Percentiles rank a stretch among this genome's conserved stretches.
Evolutionary conservation across 2,797 vertebrate species (phyloP).

Genomic region (Diplodus sargus): DNA sequence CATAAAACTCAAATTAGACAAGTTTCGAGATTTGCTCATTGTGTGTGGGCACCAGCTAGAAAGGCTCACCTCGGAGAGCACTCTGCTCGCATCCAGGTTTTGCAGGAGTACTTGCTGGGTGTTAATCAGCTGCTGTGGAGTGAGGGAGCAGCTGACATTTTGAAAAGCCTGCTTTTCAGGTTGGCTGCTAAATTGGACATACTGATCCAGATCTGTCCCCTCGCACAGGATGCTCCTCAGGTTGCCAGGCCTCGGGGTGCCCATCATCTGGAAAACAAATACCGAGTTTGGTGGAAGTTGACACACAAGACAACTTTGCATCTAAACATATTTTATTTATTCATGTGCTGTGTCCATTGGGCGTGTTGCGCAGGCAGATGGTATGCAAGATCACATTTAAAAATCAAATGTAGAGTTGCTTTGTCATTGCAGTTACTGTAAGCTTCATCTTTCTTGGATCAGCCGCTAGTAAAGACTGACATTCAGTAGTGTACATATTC

Average conservation of each 20-base stretch:
- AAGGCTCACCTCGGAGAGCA: slow-evolving; percentile 74
- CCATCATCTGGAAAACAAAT: slow-evolving; percentile 62
- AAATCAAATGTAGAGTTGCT: neutral
- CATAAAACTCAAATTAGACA: slow-evolving; percentile 14
- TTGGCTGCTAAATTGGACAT: slow-evolving; percentile 78
- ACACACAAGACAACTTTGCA: slow-evolving; percentile 42
- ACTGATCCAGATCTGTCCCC: slow-evolving; percentile 68
- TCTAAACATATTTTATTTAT: slow-evolving; percentile 21
- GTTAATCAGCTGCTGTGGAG: slow-evolving; percentile 76
- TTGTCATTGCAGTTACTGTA: neutral
- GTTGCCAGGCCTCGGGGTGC: slow-evolving; percentile 33
- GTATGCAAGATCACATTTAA: slow-evolving; percentile 4
- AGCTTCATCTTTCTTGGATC: neutral
- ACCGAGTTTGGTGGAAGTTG: slow-evolving; percentile 20
- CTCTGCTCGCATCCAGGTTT: slow-evolving; percentile 77
- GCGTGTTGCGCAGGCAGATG: neutral
- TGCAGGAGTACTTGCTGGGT: slow-evolving; percentile 71
- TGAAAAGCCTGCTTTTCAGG: slow-evolving; percentile 79
- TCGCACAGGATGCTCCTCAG: slow-evolving; percentile 78
- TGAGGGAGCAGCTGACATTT: slow-evolving; percentile 84
- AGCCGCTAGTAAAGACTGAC: neutral
- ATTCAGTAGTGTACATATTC: neutral
- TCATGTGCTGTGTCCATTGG: slow-evolving; percentile 6
- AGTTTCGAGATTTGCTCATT: neutral
- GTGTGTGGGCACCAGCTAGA: neutral